Conservation (phyloP, 2,113 vertebrate genomes). For the Serilophus lunatus region DNA sequence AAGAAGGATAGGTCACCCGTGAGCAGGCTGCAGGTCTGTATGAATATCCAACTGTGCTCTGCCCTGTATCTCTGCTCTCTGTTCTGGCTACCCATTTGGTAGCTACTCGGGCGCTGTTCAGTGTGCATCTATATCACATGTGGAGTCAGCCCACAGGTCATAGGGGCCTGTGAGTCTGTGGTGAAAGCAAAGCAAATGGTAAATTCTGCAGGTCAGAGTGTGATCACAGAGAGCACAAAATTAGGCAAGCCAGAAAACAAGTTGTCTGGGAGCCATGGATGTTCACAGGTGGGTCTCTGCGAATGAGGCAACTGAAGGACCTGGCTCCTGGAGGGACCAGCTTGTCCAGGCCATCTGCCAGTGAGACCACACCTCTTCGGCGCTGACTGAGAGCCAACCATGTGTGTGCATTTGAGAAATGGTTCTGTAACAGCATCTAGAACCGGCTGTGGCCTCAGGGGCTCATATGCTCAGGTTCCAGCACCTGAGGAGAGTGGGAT, state of each 20-base stretch:
- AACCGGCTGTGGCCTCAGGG: background rate
- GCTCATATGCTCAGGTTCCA: background rate
- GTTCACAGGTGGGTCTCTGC: background rate
- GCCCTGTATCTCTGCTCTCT: background rate
- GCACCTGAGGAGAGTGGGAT: background rate
- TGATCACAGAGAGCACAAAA: background rate
- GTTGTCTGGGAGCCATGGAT: background rate
- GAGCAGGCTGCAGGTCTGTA: background rate
- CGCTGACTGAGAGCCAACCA: fast-evolving
- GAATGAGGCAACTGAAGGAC: background rate
- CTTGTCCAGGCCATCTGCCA: background rate
- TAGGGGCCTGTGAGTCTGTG: background rate
- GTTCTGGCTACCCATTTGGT: background rate
- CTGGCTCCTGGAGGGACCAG: background rate
- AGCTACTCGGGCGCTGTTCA: background rate
- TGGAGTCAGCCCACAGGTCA: background rate
- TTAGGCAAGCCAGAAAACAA: background rate
- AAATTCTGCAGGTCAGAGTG: background rate
- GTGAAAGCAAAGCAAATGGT: background rate
- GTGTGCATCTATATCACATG: fast-evolving
- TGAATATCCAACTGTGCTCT: background rate
- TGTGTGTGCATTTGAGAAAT: background rate
- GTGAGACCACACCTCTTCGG: fast-evolving
- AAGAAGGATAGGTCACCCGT: background rate
- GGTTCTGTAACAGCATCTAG: background rate